Evolutionary conservation across 2,888 invertebrate genomes (phyloP).

Genomic region (Drosophila eohydei): DNA sequence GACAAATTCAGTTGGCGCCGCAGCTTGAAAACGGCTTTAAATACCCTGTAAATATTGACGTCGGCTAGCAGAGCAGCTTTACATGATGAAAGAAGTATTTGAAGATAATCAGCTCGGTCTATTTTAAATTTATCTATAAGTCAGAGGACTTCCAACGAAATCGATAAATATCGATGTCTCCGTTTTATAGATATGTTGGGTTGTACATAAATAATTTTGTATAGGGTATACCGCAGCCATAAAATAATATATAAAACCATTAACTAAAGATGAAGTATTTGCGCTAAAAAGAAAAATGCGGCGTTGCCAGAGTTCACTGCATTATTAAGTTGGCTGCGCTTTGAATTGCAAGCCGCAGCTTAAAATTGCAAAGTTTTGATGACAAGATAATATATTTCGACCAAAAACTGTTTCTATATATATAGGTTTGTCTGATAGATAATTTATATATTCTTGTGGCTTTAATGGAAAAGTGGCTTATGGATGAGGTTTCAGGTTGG

Average conservation of each 20-base stretch:
- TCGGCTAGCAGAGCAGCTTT: not conserved
- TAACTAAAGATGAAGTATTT: no score
- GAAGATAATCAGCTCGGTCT: no score
- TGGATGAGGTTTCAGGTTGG: not conserved
- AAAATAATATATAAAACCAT: no score
- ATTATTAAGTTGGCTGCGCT: not conserved
- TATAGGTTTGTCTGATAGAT: no score
- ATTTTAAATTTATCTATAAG: not conserved
- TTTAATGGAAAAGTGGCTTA: not conserved
- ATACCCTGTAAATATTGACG: not conserved
- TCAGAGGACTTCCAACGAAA: not conserved
- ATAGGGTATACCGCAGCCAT: no score
- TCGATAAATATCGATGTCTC: not conserved
- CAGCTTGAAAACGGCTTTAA: not conserved
- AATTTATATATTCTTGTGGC: not conserved
- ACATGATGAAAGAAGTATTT: no score
- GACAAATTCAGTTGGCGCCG: not conserved
- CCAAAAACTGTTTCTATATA: no score
- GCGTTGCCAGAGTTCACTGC: not conserved
- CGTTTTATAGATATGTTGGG: no score
- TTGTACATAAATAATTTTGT: no score
- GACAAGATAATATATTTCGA: not conserved
- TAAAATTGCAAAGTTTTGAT: not conserved
- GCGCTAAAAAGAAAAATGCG: not conserved
- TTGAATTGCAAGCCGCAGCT: not conserved